Evolutionary conservation across 2,113 vertebrate species (phyloP).

Genomic region (Todiramphus chloris): DNA sequence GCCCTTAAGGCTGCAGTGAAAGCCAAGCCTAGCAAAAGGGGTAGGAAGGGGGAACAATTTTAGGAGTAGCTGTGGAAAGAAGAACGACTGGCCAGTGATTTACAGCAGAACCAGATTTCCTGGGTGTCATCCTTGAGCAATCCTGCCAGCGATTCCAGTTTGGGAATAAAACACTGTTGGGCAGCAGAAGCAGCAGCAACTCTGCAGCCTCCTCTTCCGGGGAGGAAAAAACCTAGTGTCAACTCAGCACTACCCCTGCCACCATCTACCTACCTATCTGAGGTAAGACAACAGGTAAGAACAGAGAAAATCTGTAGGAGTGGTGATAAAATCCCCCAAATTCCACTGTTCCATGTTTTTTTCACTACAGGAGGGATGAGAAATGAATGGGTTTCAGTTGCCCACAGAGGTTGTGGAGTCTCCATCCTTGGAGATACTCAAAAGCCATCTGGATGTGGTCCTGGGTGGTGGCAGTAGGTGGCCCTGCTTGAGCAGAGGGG

Average conservation of each 20-base stretch:
- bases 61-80: neutral
- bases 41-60: neutral
- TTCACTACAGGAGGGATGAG: neutral
- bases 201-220: neutral
- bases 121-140: neutral
- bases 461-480: neutral
- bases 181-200: neutral
- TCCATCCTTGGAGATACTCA: neutral
- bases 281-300: neutral
- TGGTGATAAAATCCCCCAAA: neutral
- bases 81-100: neutral
- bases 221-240: too few relatives aligned
- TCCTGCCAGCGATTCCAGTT: neutral
- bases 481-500: neutral
- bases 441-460: fast-evolving
- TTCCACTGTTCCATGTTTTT: too few relatives aligned
- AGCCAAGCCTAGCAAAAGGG: neutral
- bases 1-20: neutral
- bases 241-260: neutral
- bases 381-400: neutral
- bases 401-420: neutral
- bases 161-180: neutral
- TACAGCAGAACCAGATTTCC: neutral
- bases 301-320: neutral
- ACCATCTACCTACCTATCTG: neutral